Percentiles rank a stretch among this genome's conserved stretches.
Conservation (phyloP, 2,797 vertebrate species). For the Pachyuromys duprasi region DNA sequence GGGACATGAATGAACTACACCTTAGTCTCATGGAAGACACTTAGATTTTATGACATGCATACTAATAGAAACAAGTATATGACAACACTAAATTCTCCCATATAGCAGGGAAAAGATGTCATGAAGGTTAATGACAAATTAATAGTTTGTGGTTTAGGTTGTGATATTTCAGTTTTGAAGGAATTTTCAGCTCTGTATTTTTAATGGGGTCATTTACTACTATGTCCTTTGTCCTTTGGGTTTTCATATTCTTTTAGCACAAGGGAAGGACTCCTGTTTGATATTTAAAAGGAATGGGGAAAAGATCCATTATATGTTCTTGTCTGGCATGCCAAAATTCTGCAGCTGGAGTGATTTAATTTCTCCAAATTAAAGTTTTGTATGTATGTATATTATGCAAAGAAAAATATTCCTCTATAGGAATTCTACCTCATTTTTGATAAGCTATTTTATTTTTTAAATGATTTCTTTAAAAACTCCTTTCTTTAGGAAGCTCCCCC, state of each 20-base stretch:
- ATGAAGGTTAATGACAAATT: constrained; percentile 18
- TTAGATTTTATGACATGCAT: constrained; percentile 15
- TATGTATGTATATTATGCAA: not conserved
- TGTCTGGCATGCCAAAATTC: constrained; percentile 53
- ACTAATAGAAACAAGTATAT: constrained; percentile 28
- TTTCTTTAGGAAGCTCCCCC: not conserved
- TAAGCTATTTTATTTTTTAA: constrained; percentile 38
- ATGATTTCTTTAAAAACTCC: not conserved
- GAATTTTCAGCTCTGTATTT: not conserved
- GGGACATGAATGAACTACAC: constrained; percentile 5
- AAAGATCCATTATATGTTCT: constrained; percentile 16
- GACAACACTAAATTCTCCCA: constrained; percentile 6
- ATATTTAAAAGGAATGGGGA: constrained; percentile 67
- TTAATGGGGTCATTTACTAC: constrained; percentile 4
- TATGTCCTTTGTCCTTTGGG: too few species aligned
- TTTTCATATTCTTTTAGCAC: constrained; percentile 70
- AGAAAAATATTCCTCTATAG: constrained; percentile 28
- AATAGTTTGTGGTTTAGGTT: constrained; percentile 29
- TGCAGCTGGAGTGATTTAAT: constrained; percentile 68
- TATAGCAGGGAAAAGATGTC: not conserved
- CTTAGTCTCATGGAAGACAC: constrained; percentile 19
- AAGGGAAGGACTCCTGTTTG: not conserved
- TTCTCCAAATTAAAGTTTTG: not conserved
- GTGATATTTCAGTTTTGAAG: constrained; percentile 45
- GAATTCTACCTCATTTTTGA: constrained; percentile 12